Evolutionary conservation across 2,797 vertebrate genomes (phyloP).

Genomic region (Lepus townsendii): DNA sequence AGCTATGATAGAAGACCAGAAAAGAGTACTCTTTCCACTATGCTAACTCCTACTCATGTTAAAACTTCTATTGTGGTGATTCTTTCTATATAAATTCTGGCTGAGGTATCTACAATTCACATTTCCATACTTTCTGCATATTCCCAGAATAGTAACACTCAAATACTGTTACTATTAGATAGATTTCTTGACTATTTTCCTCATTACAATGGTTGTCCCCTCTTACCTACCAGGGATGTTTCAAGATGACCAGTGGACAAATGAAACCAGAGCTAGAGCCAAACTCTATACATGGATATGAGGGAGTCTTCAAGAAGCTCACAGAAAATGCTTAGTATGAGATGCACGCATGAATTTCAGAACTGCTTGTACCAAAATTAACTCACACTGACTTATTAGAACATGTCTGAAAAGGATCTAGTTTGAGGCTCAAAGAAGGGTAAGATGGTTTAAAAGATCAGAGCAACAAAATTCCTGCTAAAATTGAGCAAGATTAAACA

Average conservation of each 20-base stretch:
- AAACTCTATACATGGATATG: not conserved
- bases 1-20: not conserved
- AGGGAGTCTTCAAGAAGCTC: too few relatives aligned
- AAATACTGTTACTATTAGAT: not conserved
- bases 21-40: not conserved
- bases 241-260: not conserved
- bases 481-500: too few relatives aligned
- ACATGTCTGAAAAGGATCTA: too few relatives aligned
- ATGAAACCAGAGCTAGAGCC: not conserved
- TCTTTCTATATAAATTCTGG: not conserved
- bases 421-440: too few relatives aligned
- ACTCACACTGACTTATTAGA: too few relatives aligned
- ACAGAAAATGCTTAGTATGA: too few relatives aligned
- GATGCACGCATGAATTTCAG: too few relatives aligned
- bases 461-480: too few relatives aligned
- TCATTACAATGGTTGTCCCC: not conserved
- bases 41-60: not conserved
- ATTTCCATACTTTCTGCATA: not conserved
- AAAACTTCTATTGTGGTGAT: too few relatives aligned
- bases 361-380: too few relatives aligned
- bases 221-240: not conserved
- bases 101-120: not conserved
- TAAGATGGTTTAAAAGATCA: too few relatives aligned
- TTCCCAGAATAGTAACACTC: not conserved
- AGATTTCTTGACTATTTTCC: not conserved